phyloP scores from a whole-genome alignment of 2,113 vertebrate genomes.

The Diglossa brunneiventris region DNA sequence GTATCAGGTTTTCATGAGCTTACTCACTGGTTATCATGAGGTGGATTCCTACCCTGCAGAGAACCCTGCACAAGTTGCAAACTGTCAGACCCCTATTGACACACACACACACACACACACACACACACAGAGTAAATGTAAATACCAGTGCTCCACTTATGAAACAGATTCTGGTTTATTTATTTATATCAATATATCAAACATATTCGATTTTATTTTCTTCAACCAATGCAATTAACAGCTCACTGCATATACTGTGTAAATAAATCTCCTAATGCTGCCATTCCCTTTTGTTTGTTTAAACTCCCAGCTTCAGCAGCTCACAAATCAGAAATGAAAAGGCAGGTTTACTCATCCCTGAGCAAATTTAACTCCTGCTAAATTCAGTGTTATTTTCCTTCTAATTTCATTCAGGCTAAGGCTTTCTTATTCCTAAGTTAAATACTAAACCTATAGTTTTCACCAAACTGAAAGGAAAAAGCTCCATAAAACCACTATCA shows the following conservation, averaged over 20 bases:
- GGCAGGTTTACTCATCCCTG: constrained; percentile 20
- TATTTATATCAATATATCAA: background rate
- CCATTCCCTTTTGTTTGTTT: constrained; percentile 1
- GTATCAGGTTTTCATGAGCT: background rate
- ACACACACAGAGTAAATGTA: background rate
- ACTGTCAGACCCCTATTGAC: background rate
- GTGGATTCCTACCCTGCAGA: background rate
- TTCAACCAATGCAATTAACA: constrained; percentile 26
- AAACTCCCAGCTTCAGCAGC: constrained; percentile 1
- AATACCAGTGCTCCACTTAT: background rate
- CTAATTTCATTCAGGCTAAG: background rate
- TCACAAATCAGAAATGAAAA: constrained; percentile 35
- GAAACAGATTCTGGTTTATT: background rate
- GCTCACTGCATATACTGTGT: background rate
- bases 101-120: background rate
- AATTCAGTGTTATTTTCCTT: constrained; percentile 6
- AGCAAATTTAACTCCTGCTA: constrained; percentile 16
- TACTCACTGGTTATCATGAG: accelerated
- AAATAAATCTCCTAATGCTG: constrained; percentile 29
- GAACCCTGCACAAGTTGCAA: background rate
- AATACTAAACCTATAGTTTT: background rate
- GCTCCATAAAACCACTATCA: background rate
- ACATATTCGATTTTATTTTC: background rate
- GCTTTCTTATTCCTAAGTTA: background rate
- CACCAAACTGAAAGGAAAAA: background rate